Base-by-base conservation (phyloP, 1,140 invertebrate genomes). In the Globodera rostochiensis region DNA sequence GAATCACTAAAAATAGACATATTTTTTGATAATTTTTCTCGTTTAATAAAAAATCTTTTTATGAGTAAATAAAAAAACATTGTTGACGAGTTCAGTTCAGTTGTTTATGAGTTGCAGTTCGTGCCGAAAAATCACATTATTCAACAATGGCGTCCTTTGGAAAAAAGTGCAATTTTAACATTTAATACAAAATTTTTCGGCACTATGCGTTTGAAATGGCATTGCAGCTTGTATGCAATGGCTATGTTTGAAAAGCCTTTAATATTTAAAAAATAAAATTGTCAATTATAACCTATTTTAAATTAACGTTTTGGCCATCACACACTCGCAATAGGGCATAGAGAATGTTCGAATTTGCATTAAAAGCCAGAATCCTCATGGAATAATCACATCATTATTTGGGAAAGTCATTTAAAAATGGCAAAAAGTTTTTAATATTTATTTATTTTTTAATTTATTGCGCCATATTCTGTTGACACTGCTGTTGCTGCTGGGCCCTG, bases 401-500 rank as follows among this genome's bases (percentile, higher is more conserved):
- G 57, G 19, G 36, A 53, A 7, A 53, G 11, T 53, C 7, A 53
- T 9, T 53, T 53, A 13, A 53, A 53, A 69, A 69, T 69, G 69
- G 19, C 9, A 15, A 71, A 36, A 47, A 71, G 60, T 66, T 71
- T 71, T 13, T 36, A 71, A 71, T 13, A 71, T 71, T 6, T 21
- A 69, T 7, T 71, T 45, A 2, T 36, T 25, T 25, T 25, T 25
- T 71, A 71, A 71, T 60, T 76, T 57, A 36, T 9, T 53, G 53
- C 19, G 74, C 74, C 74, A 76, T 47, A 21, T 76, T 76, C 64
- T 76, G 74, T 5, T 53, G 50, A n/a, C 36, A 36, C 36, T 36
- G 36, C 36, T 36, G 19, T 15, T 60, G 11, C 5, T 60, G 11
- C 5, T 60, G 36, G 15, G 60, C 19, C 9, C 53, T 76, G 64